These are phyloP conservation scores for Zelleria hepariella DNA, from an alignment of 2,888 invertebrate genomes.

Conservation along the genomic window DNA sequence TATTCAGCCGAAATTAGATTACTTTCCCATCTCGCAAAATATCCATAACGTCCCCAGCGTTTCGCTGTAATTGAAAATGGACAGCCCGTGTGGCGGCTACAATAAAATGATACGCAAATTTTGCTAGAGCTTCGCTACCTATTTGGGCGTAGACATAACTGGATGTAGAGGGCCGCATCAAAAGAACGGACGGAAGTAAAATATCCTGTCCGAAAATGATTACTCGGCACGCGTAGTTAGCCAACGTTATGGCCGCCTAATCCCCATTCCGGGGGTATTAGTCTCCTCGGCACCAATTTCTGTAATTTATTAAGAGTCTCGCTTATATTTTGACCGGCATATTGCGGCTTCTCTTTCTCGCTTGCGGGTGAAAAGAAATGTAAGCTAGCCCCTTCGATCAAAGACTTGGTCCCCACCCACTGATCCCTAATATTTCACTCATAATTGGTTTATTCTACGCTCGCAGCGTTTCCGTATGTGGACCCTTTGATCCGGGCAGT, in stretches of 20 bases:
- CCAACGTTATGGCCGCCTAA: conserved; percentile 62
- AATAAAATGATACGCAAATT: background rate
- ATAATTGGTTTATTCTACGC: conserved; percentile 73
- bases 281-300: conserved; percentile 61
- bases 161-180: conserved; percentile 26
- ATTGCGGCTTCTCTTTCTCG: conserved; percentile 54
- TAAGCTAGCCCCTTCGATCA: conserved; percentile 57
- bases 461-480: conserved; percentile 61
- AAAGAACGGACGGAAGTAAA: conserved; percentile 57
- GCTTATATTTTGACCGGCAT: conserved; percentile 43
- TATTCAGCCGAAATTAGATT: conserved; percentile 71
- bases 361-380: conserved; percentile 46
- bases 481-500: conserved; percentile 65
- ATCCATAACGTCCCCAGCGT: conserved; percentile 67
- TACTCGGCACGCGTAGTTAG: conserved; percentile 62
- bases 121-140: no score
- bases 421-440: conserved; percentile 73
- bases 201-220: conserved; percentile 67
- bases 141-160: no score
- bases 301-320: conserved; percentile 68
- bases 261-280: conserved; percentile 66
- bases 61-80: conserved; percentile 66
- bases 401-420: conserved; percentile 54
- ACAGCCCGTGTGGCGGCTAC: conserved; percentile 17
- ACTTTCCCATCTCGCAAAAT: conserved; percentile 70